These are phyloP conservation scores for Tragelaphus scriptus DNA, from an alignment of 2,113 vertebrate genomes.

Conservation along the genomic window DNA sequence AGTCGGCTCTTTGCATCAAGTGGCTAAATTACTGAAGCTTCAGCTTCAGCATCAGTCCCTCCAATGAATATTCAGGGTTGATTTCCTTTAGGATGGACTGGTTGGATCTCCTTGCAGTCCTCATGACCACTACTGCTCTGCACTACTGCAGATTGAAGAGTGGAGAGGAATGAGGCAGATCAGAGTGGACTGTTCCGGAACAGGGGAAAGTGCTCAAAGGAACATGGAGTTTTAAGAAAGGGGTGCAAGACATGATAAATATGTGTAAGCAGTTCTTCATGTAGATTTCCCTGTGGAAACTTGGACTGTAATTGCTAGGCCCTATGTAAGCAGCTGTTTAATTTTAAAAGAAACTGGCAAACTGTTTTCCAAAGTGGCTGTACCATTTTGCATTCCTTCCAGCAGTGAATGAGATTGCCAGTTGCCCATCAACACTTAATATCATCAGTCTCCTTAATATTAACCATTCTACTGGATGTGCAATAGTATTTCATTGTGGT, in stretches of 20 bases:
- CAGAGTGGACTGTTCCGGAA: background rate
- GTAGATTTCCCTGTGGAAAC: background rate
- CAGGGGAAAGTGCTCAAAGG: background rate
- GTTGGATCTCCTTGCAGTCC: background rate
- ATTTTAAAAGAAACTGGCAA: background rate
- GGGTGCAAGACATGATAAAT: background rate
- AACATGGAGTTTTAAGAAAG: background rate
- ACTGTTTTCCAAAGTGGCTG: background rate
- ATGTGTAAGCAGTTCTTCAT: background rate
- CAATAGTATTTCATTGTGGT: background rate
- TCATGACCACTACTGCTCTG: fast-evolving
- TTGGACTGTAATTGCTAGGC: background rate
- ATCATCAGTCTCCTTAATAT: background rate
- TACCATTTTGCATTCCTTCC: background rate
- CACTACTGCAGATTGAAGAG: fast-evolving
- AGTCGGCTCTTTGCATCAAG: background rate
- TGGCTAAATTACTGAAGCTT: background rate
- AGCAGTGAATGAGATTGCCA: background rate
- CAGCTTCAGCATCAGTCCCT: background rate
- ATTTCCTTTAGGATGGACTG: background rate
- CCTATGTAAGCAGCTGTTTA: background rate
- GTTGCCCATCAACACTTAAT: background rate
- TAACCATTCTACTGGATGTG: background rate
- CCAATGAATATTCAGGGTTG: background rate
- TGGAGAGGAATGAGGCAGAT: background rate